Conservation (phyloP, 2,888 invertebrate species). For the Nymphalis urticae region DNA sequence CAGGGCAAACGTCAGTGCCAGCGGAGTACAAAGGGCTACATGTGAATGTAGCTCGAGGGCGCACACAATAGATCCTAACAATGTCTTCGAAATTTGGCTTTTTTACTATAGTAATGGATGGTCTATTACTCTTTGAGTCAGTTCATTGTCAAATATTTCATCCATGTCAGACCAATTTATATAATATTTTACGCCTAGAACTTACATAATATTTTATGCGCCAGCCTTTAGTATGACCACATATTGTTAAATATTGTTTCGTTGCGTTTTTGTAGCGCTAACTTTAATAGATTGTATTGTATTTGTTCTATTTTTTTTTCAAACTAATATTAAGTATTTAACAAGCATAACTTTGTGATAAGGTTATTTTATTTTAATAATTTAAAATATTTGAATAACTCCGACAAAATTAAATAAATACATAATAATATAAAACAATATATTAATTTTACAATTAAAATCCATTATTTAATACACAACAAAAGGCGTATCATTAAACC, state of each 20-base stretch:
- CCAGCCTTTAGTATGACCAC: slow-evolving; percentile 2
- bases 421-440: not conserved
- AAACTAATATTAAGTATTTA: too few species aligned
- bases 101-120: slow-evolving; percentile 40
- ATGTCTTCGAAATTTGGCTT: slow-evolving; percentile 41
- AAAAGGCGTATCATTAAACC: not conserved
- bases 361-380: too few species aligned
- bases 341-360: too few species aligned
- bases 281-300: too few species aligned
- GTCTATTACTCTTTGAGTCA: slow-evolving; percentile 39
- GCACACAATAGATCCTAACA: slow-evolving; percentile 51
- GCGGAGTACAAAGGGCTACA: slow-evolving; percentile 67
- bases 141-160: slow-evolving; percentile 35
- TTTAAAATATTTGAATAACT: too few species aligned
- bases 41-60: slow-evolving; percentile 59
- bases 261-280: slow-evolving; percentile 8
- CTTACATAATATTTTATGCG: slow-evolving; percentile 10
- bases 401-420: too few species aligned
- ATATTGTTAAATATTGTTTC: slow-evolving; percentile 17
- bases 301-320: too few species aligned
- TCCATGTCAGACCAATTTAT: slow-evolving; percentile 26
- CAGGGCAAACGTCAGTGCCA: slow-evolving; percentile 63
- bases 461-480: not conserved
- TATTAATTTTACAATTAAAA: not conserved
- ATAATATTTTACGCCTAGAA: slow-evolving; percentile 13